Evolutionary conservation across 2,113 vertebrate genomes (phyloP).

Genomic region (Lasiurus cinereus): DNA sequence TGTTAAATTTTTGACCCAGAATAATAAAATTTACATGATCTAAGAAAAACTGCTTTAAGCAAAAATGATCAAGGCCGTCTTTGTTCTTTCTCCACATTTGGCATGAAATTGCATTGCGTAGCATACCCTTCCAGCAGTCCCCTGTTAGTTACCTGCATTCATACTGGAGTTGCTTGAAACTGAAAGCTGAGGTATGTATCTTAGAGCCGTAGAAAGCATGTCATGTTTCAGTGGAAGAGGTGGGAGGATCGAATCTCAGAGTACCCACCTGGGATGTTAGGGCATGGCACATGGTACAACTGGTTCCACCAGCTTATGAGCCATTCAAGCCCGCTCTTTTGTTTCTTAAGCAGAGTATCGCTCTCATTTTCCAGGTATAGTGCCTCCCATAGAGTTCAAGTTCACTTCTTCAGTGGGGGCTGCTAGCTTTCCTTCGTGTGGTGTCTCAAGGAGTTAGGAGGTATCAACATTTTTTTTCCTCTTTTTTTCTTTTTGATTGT

Average conservation of each 20-base stretch:
- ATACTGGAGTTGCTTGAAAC: background rate
- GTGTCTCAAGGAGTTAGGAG: background rate
- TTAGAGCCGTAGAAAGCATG: background rate
- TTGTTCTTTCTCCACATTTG: background rate
- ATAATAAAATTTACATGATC: background rate
- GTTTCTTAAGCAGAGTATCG: background rate
- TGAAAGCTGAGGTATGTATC: background rate
- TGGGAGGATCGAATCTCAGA: background rate
- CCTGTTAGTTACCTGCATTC: background rate
- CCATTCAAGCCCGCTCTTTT: background rate
- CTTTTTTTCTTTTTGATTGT: background rate
- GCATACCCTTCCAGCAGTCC: accelerated
- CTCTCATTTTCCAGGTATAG: background rate
- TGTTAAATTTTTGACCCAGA: slow-evolving; percentile 9
- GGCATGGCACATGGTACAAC: background rate
- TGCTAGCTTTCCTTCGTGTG: background rate
- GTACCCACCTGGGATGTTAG: background rate
- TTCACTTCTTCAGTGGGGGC: background rate
- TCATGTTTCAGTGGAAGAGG: background rate
- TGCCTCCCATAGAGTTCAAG: background rate
- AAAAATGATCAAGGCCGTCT: background rate
- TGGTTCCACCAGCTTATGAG: background rate
- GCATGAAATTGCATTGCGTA: background rate
- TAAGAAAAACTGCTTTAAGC: background rate
- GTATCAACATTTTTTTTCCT: background rate